Evolutionary conservation across 37 sponge, comb jelly and placozoan genomes (phyloP), one percentile per base, ranked within the genome.

Genomic region (Mnemiopsis leidyi): DNA sequence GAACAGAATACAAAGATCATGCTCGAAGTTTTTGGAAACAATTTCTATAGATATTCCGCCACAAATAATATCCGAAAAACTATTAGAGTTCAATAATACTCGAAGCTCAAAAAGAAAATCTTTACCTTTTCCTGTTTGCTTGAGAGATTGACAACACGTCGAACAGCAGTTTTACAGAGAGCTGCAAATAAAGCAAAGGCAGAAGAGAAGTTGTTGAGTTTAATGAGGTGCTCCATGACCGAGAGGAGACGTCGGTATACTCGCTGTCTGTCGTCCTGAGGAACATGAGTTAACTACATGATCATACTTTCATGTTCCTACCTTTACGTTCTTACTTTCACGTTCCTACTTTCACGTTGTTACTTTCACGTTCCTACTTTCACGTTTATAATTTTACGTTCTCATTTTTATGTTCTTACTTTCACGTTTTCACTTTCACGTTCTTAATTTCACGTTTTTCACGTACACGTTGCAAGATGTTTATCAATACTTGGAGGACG

Each of bases 201-300:
- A 33, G 90, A 85, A 61, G 90, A 85, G 61, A 85, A 85, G 90
- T 85, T 85, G 30, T 85, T 85, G 0, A 85, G 90, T 26, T 85
- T 85, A 28, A 85, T 85, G 29, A 85, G 90, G 61, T 85, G 90
- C 35, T 85, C 90, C 90, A 85, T 85, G 9, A 85, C 90, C 29
- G 40, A 40, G 61, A 85, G 90, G 30, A 85, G 61, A 23, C 90
- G 40, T 33, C 90, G 23, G 90, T 85, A 85, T 3, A 85, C 90
- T 13, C 61, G 24, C 90, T 85, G 90, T 85, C 90, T 85, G 0
- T 85, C 90, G 26, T 85, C 90, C 90, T 85, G 61, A 5, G 35
- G 79, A 32, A 30, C 29, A 61, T 9, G 73, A 71, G 23, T n/a
- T n/a, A n/a, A n/a, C n/a, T n/a, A n/a, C n/a, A n/a, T n/a, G n/a